These are phyloP conservation scores for Drosophila cardini DNA, from an alignment of 1,140 invertebrate species.

Conservation along the genomic window DNA sequence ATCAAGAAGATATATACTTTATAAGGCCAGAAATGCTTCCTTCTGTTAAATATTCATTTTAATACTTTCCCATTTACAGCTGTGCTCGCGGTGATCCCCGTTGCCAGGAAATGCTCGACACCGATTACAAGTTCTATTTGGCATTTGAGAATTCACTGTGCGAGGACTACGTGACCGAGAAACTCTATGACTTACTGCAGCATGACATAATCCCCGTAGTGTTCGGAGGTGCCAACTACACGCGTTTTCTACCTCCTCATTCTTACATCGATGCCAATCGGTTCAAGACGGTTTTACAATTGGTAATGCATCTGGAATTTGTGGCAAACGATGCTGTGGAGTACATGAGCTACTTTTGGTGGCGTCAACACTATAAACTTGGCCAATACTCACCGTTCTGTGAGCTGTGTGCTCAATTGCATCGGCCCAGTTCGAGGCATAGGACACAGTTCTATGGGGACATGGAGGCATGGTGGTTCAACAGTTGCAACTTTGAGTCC, in stretches of 20 bases:
- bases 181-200: constrained; percentile 85
- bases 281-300: constrained; percentile 85
- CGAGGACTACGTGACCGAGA: constrained; percentile 87
- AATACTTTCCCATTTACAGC: constrained; percentile 21
- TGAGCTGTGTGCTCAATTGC: constrained; percentile 74
- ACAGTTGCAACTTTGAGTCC: constrained; percentile 63
- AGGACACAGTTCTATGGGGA: constrained; percentile 70
- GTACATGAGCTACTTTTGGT: constrained; percentile 86
- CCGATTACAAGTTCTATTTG: constrained; percentile 88
- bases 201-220: constrained; percentile 86
- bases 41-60: too few relatives aligned
- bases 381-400: constrained; percentile 70
- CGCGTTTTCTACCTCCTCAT: constrained; percentile 85
- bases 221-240: constrained; percentile 86
- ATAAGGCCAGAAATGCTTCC: too few relatives aligned
- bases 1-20: too few relatives aligned
- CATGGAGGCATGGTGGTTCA: constrained; percentile 81
- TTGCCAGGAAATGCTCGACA: constrained; percentile 85
- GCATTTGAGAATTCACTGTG: constrained; percentile 87
- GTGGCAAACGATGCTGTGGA: constrained; percentile 84
- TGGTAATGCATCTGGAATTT: constrained; percentile 86
- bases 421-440: constrained; percentile 49
- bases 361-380: constrained; percentile 85
- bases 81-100: constrained; percentile 74
- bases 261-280: constrained; percentile 88